A percentile compares a stretch with the other conserved stretches of the same genome.
phyloP scores from a whole-genome alignment of 23 tunicate genomes.

The Oikopleura vanhoeffeni region DNA sequence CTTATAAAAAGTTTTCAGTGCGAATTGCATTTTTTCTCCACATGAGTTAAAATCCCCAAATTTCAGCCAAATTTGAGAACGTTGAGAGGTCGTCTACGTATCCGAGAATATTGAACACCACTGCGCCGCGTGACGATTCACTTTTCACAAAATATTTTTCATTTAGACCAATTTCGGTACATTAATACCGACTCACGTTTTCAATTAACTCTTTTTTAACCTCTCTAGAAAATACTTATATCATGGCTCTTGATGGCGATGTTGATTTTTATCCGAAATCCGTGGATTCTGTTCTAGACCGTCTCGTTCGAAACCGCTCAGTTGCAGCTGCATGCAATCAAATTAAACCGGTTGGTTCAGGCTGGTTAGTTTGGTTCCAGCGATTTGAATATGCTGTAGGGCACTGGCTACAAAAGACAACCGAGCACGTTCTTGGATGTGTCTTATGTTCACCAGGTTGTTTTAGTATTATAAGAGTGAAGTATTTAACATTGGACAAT shows the following conservation, averaged over 20 bases:
- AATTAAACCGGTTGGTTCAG: slow-evolving; percentile 51
- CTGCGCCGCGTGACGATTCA: no score
- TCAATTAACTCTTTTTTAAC: no score
- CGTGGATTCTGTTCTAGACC: slow-evolving; percentile 43
- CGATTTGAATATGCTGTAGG: slow-evolving; percentile 21
- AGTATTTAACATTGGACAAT: background rate
- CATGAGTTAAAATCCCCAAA: no score
- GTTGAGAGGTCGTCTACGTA: no score
- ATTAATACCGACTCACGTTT: no score
- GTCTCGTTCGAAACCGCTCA: slow-evolving; percentile 62
- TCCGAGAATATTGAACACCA: no score
- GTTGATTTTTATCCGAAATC: slow-evolving; percentile 94
- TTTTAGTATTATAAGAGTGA: slow-evolving; percentile 7
- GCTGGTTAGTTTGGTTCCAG: slow-evolving; percentile 17
- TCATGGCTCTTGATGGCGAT: slow-evolving; percentile 91
- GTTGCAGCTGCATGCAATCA: slow-evolving; percentile 95
- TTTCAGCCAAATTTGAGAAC: no score
- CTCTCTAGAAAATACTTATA: slow-evolving; percentile 33
- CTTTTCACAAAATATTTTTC: no score
- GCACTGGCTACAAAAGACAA: slow-evolving; percentile 16
- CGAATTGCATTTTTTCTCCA: no score
- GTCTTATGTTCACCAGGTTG: slow-evolving; percentile 18
- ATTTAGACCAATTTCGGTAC: no score
- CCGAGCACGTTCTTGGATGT: slow-evolving; percentile 19
- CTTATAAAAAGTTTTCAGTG: no score